These are phyloP conservation scores for Synanceia verrucosa DNA, from an alignment of 2,797 vertebrate genomes.

Conservation along the genomic window DNA sequence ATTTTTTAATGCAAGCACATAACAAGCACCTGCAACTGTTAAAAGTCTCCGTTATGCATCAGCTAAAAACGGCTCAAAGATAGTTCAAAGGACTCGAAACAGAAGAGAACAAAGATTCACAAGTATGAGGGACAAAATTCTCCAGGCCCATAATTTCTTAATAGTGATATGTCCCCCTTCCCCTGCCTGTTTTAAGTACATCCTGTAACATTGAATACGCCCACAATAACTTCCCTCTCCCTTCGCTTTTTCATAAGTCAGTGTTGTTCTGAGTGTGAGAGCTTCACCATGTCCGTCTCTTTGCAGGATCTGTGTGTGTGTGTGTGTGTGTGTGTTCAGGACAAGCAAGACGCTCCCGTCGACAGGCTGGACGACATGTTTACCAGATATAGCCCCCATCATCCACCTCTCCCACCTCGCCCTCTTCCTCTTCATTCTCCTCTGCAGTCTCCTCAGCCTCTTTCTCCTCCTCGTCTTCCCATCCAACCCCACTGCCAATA, in stretches of 20 bases:
- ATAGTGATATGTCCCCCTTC: slow-evolving; percentile 42
- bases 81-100: slow-evolving; percentile 76
- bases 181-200: slow-evolving; percentile 52
- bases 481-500: slow-evolving; percentile 95
- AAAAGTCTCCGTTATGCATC: slow-evolving; percentile 69
- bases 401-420: slow-evolving; percentile 91
- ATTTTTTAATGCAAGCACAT: slow-evolving; percentile 59
- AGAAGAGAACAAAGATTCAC: slow-evolving; percentile 83
- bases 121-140: slow-evolving; percentile 80
- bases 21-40: slow-evolving; percentile 63
- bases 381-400: slow-evolving; percentile 99
- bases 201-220: slow-evolving; percentile 63
- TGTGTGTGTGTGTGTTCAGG: slow-evolving; percentile 48
- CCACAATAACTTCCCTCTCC: slow-evolving; percentile 40
- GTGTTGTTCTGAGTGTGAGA: slow-evolving; percentile 71
- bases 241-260: slow-evolving; percentile 43
- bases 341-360: slow-evolving; percentile 66
- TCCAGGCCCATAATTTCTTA: slow-evolving; percentile 54
- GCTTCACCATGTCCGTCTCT: slow-evolving; percentile 70
- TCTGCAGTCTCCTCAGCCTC: slow-evolving; percentile 92
- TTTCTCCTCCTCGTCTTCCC: slow-evolving; percentile 98
- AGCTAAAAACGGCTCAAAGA: slow-evolving; percentile 79
- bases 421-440: slow-evolving; percentile 93
- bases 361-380: slow-evolving; percentile 65
- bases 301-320: slow-evolving; percentile 62